phyloP scores from a whole-genome alignment of 1,140 invertebrate genomes.

The Drosophila kurseongensis region DNA sequence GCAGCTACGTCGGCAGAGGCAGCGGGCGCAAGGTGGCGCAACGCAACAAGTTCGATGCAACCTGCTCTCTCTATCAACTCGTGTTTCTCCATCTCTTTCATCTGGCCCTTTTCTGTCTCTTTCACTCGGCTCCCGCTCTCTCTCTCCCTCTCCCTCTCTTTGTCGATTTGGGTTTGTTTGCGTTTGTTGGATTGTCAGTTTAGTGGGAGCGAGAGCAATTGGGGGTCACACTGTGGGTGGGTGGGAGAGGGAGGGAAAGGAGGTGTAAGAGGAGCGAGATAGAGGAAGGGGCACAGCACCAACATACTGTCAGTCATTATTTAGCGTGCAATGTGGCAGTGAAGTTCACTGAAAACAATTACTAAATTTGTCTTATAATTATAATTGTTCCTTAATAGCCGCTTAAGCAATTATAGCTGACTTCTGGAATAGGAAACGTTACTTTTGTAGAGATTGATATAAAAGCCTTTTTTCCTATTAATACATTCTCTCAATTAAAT shows the following conservation, averaged over 20 bases:
- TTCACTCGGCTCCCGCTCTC: background rate
- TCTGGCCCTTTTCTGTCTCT: slow-evolving; percentile 1
- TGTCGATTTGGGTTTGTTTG: slow-evolving; percentile 57
- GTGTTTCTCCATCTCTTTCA: slow-evolving; percentile 15
- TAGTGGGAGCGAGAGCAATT: slow-evolving; percentile 73
- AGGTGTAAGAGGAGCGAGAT: background rate
- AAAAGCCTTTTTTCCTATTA: too few relatives aligned
- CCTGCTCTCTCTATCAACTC: slow-evolving; percentile 52
- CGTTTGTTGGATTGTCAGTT: slow-evolving; percentile 73
- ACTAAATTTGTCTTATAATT: too few relatives aligned
- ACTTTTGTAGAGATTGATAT: too few relatives aligned
- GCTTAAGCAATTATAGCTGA: too few relatives aligned
- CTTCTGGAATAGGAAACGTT: too few relatives aligned
- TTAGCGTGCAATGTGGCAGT: slow-evolving; percentile 68
- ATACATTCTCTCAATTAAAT: too few relatives aligned
- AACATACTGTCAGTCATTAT: slow-evolving; percentile 82
- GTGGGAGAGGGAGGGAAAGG: slow-evolving; percentile 11
- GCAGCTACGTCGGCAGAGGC: slow-evolving; percentile 14
- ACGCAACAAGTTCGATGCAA: slow-evolving; percentile 80
- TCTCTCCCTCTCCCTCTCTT: background rate
- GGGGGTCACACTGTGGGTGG: slow-evolving; percentile 59
- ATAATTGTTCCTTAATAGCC: too few relatives aligned
- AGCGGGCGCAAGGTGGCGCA: slow-evolving; percentile 66
- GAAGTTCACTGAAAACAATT: slow-evolving; percentile 14
- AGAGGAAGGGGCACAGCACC: slow-evolving; percentile 41